Evolutionary conservation across 2,797 vertebrate species (phyloP).

Genomic region (Sebastes minor): DNA sequence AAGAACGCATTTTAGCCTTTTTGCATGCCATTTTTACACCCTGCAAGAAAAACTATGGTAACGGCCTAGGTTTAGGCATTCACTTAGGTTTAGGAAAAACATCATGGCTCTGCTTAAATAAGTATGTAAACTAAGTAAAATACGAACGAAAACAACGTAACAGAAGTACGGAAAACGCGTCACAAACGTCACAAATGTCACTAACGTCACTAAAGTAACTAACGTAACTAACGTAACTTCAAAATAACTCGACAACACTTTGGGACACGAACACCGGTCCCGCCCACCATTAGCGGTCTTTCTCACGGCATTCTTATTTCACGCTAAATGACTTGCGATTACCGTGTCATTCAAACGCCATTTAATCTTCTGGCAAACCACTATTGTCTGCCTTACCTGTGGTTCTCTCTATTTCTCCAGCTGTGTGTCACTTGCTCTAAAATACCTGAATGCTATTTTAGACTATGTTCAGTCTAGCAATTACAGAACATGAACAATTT

Average conservation of each 20-base stretch:
- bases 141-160: not conserved
- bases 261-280: too few relatives aligned
- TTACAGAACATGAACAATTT: conserved; percentile 46
- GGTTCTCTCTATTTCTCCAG: not conserved
- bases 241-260: too few relatives aligned
- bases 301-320: not conserved
- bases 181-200: too few relatives aligned
- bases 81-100: not conserved
- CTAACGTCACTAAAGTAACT: too few relatives aligned
- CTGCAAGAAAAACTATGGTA: not conserved
- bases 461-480: conserved; percentile 16
- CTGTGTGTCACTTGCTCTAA: not conserved
- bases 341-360: not conserved
- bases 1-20: not conserved
- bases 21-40: not conserved
- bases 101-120: not conserved
- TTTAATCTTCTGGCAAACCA: not conserved
- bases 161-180: accelerated
- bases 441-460: not conserved
- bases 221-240: too few relatives aligned
- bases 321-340: not conserved
- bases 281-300: too few relatives aligned
- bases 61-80: not conserved
- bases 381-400: not conserved
- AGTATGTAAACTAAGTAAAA: not conserved